A percentile compares a stretch with the other conserved stretches of the same genome.
Conservation (phyloP, 2,113 vertebrate genomes). For the Notechis scutatus region DNA sequence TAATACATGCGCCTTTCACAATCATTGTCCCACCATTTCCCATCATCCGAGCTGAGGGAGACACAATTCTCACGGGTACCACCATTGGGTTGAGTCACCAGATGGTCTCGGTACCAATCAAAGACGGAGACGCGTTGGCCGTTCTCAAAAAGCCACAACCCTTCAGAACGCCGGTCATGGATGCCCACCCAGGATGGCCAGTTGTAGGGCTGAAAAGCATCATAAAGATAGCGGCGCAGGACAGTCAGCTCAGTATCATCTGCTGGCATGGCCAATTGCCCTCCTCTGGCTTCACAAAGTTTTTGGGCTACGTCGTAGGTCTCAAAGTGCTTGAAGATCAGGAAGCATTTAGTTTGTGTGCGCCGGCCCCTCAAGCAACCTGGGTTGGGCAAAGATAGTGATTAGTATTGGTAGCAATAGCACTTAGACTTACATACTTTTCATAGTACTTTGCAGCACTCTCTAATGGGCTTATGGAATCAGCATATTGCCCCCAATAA, state of each 20-base stretch:
- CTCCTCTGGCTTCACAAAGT: conserved; percentile 78
- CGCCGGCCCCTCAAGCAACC: conserved; percentile 82
- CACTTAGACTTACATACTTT: background rate
- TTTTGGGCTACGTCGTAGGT: conserved; percentile 75
- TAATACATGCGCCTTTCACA: conserved; percentile 85
- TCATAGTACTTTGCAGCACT: background rate
- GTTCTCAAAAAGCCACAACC: conserved; percentile 83
- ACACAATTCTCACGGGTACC: conserved; percentile 86
- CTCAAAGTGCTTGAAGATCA: conserved; percentile 77
- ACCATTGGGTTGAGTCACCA: conserved; percentile 86
- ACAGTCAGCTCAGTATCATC: conserved; percentile 80
- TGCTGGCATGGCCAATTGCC: conserved; percentile 81
- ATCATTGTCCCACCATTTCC: conserved; percentile 93
- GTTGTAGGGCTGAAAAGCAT: conserved; percentile 80
- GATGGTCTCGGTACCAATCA: conserved; percentile 82
- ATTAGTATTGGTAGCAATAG: background rate
- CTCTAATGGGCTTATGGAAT: background rate
- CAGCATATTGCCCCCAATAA: background rate
- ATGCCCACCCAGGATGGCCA: conserved; percentile 89
- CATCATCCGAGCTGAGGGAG: conserved; percentile 84
- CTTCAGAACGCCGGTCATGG: conserved; percentile 82
- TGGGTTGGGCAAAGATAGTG: conserved; percentile 39
- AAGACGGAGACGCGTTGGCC: conserved; percentile 81
- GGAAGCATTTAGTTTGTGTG: conserved; percentile 81
- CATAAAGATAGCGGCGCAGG: conserved; percentile 75